Evolutionary conservation across 2,113 vertebrate species (phyloP), one percentile per base, ranked within the genome.

Genomic region (Periophthalmus modestus): DNA sequence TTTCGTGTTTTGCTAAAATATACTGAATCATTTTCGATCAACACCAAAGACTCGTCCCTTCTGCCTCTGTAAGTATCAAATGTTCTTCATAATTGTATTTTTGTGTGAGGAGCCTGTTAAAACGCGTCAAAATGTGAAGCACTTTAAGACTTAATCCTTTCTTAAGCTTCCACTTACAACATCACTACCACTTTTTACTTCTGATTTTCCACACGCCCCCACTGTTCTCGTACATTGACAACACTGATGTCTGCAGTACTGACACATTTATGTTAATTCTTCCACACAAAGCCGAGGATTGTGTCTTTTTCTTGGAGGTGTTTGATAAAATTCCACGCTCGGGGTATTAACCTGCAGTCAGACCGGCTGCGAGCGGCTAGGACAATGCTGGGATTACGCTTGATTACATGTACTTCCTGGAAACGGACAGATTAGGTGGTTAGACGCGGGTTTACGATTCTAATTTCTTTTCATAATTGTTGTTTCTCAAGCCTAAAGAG

Each of bases 341-440:
- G 43, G 66, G n/a, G 69, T 69, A 83, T 84, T 72, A 68, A 77
- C 68, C 16, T 80, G 39, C 59, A 74, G 48, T 66, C 23, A 79
- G 65, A 2, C 78, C 80, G 84, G 73, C 75, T 66, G 57, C 79
- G 73, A 59, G 73, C 21, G 48, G 50, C 55, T 74, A 77, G 73
- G 72, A 87, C 75, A 81, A 77, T 65, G 50, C 28, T 48, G 69
- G 34, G 79, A 54, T 83, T 80, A 72, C 74, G 61, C 61, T 82
- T 52, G 55, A 85, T 78, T 75, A 81, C 75, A 72, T 46, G 43
- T 48, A 70, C 24, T 66, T 74, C 36, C 61, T 52, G 18, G 3
- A 34, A 15, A 39, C 48, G 66, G 43, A 82, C 70, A 72, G 33
- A 79, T 79, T 76, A 23, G 52, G 46, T 62, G 72, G 24, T 50